Base-by-base conservation (phyloP, 1,140 invertebrate species). In the Halyomorpha halys region DNA sequence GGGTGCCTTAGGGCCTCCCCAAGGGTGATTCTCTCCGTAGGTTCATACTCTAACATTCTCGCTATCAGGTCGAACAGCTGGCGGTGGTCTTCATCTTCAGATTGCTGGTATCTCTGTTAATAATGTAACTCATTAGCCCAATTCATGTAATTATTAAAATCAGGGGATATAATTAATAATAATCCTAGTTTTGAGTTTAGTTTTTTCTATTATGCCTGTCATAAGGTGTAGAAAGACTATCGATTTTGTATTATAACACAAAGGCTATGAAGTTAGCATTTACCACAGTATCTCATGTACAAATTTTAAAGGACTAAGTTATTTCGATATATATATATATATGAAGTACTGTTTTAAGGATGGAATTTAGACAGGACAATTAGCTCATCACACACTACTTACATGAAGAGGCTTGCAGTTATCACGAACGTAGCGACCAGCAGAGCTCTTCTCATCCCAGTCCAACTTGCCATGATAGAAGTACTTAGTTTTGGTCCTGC, bases 31-130 rank as follows among this genome's bases (percentile, higher is more conserved):
- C 97, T 82, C 71, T 91, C 85, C 15, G 82, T 81, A 23, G 96
- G 95, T 72, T 98, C 94, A 76, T 98, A 99, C 66, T 98, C 93
- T 71, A 99, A 77, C 96, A 99, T 99, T 76, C 86, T 84, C 68
- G 86, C 82, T 68, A 99, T 89, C 66, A 99, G 78, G 73, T 98
- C 92, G 77, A 99, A 98, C 67, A 99, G 76, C 71, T 94, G 85
- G 64, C 86, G 82, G 75, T 97, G 91, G 69, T 98, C 95, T 65
- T 91, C 85, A 70, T 94, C 90, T 63, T 93, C 91, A 65, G 78
- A 82, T 70, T 86, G 81, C 76, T 94, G 84, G 77, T 98, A 98
- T 74, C 94, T 85, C 91, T 97, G 82, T 47, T n/a, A n/a, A 81
- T 80, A 69, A 67, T 67, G 59, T 67, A 59, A 62, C 63, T 47